Percentiles rank a stretch among this genome's conserved stretches.
Conservation (phyloP, 2,888 invertebrate species). For the Drosophila dives region DNA sequence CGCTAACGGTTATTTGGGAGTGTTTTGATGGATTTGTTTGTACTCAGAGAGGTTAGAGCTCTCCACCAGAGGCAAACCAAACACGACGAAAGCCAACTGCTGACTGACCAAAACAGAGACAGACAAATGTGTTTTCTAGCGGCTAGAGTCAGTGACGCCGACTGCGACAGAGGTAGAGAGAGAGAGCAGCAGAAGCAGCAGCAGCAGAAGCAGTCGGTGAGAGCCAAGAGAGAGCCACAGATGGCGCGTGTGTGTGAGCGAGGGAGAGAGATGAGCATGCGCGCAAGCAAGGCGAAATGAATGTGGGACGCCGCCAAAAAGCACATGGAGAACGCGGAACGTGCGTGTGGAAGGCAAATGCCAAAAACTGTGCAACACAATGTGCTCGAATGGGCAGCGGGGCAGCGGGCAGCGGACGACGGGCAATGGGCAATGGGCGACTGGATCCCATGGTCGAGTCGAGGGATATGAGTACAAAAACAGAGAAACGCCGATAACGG, state of each 20-base stretch:
- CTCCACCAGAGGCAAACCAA: slow-evolving; percentile 72
- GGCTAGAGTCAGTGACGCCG: slow-evolving; percentile 55
- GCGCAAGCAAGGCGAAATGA: slow-evolving; percentile 40
- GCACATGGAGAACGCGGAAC: slow-evolving; percentile 71
- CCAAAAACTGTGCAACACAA: slow-evolving; percentile 81
- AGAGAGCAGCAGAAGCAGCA: slow-evolving; percentile 2
- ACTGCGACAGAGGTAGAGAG: slow-evolving; percentile 45
- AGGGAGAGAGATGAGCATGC: slow-evolving; percentile 38
- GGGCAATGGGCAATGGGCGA: slow-evolving; percentile 50
- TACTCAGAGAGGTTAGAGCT: slow-evolving; percentile 45
- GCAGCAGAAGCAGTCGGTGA: not conserved
- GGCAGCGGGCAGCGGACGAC: slow-evolving; percentile 33
- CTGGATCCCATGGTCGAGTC: slow-evolving; percentile 45
- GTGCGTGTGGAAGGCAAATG: slow-evolving; percentile 78
- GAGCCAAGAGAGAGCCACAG: slow-evolving; percentile 20
- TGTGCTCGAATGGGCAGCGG: slow-evolving; percentile 49
- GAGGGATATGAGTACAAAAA: slow-evolving; percentile 83
- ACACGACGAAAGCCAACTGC: slow-evolving; percentile 84
- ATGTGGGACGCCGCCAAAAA: slow-evolving; percentile 78
- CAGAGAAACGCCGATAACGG: slow-evolving; percentile 83
- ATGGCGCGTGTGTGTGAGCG: slow-evolving; percentile 9
- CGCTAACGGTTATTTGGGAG: slow-evolving; percentile 39
- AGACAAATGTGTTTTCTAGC: slow-evolving; percentile 83
- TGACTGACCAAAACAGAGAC: slow-evolving; percentile 86
- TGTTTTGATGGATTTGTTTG: slow-evolving; percentile 29